Conservation (phyloP, 2,113 vertebrate genomes). For the Laticauda laticaudata region DNA sequence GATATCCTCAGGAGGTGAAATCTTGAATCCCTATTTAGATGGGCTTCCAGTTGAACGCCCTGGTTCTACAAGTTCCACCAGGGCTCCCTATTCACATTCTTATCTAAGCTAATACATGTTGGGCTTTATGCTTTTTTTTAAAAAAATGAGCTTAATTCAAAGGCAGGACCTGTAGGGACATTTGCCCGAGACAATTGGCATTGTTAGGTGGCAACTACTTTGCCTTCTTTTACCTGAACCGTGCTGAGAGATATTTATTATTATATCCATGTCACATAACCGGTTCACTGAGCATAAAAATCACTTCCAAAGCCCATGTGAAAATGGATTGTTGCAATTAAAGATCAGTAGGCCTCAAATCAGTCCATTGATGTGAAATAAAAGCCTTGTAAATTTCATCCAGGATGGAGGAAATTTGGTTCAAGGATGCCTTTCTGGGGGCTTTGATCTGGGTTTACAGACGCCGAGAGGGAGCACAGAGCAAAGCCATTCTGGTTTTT, state of each 20-base stretch:
- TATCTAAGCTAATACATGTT: not conserved
- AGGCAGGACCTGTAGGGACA: not conserved
- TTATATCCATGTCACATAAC: not conserved
- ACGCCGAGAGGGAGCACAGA: too few relatives aligned
- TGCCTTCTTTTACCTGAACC: not conserved
- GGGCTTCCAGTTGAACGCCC: not conserved
- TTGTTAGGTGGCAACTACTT: not conserved
- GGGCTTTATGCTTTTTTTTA: not conserved
- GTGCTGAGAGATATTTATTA: not conserved
- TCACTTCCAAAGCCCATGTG: not conserved
- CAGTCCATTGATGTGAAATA: not conserved
- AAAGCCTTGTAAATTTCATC: not conserved
- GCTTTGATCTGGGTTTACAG: not conserved
- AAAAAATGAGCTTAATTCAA: not conserved
- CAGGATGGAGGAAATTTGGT: not conserved
- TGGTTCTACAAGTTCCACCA: not conserved
- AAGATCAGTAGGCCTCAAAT: not conserved
- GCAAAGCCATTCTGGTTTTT: not conserved
- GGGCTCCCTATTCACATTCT: not conserved
- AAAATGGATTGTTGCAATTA: not conserved
- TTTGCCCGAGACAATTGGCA: not conserved
- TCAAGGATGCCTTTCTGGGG: not conserved
- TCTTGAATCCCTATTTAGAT: not conserved
- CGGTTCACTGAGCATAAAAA: not conserved
- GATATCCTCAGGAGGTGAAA: not conserved